Conservation (phyloP, 2,113 vertebrate genomes). For the Lipotes vexillifer region DNA sequence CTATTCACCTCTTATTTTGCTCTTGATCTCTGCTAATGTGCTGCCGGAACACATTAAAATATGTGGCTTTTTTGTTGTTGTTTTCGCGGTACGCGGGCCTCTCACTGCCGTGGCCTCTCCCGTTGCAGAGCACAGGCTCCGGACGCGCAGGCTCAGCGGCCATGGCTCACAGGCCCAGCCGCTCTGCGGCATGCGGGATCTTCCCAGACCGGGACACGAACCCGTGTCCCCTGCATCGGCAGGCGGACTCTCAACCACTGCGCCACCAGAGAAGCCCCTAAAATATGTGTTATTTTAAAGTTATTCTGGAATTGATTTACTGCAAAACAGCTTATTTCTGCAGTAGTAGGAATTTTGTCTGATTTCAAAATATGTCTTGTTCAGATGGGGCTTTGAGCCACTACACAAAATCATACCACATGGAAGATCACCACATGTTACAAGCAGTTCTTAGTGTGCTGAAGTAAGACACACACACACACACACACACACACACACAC, state of each 20-base stretch:
- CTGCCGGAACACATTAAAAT: background rate
- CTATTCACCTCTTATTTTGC: background rate
- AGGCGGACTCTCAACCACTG: too few species aligned
- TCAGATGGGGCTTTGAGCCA: background rate
- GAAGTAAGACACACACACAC: background rate
- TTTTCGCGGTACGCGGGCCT: too few species aligned
- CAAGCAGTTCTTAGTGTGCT: background rate
- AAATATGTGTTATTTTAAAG: background rate
- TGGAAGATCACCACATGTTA: background rate
- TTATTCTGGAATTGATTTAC: background rate
- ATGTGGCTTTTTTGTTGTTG: too few species aligned
- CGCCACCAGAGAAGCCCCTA: background rate
- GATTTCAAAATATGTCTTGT: background rate
- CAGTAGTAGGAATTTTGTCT: background rate
- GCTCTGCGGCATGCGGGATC: too few species aligned
- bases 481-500: background rate
- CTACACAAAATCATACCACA: background rate
- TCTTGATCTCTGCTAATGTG: background rate
- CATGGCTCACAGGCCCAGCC: too few species aligned
- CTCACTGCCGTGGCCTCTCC: too few species aligned
- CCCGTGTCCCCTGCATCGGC: too few species aligned
- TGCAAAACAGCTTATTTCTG: background rate
- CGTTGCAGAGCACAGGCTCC: too few species aligned
- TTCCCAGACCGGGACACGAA: too few species aligned
- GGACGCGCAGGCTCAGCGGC: too few species aligned